phyloP scores from a whole-genome alignment of 2,888 invertebrate species.

The Diaprepes abbreviatus region DNA sequence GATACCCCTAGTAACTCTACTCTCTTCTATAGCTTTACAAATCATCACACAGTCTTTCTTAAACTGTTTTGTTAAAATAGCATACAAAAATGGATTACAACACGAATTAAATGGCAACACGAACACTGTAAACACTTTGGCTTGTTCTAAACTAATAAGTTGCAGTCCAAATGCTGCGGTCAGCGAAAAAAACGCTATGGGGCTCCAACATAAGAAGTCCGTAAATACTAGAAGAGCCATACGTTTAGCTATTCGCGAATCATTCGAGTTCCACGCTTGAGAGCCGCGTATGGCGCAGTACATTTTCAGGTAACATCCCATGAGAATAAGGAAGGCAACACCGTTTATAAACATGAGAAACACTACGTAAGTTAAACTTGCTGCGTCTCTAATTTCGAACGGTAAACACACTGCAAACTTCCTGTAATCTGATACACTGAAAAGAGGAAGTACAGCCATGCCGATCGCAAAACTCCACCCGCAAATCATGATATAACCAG shows the following conservation, averaged over 20 bases:
- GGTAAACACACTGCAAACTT: conserved; percentile 98
- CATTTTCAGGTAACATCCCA: conserved; percentile 97
- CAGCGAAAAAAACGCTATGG: conserved; percentile 95
- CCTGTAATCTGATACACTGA: conserved; percentile 94
- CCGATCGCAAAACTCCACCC: conserved; percentile 93
- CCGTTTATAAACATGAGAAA: conserved; percentile 94
- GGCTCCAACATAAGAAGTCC: conserved; percentile 98
- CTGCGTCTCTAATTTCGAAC: conserved; percentile 85
- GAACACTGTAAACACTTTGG: conserved; percentile 95
- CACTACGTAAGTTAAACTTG: conserved; percentile 89
- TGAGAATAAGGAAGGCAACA: conserved; percentile 92
- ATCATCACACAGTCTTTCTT: conserved; percentile 97
- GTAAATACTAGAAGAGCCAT: conserved; percentile 98
- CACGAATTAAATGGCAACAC: conserved; percentile 96
- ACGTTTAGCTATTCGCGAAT: conserved; percentile 94
- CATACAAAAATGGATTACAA: conserved; percentile 98
- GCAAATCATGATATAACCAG: conserved; percentile 90
- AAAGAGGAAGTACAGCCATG: conserved; percentile 89
- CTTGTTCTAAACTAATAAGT: conserved; percentile 92
- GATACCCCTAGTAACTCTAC: conserved; percentile 88
- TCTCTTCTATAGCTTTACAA: conserved; percentile 96
- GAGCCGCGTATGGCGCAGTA: conserved; percentile 98
- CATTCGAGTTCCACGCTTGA: conserved; percentile 97
- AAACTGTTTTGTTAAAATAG: conserved; percentile 97
- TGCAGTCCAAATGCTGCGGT: conserved; percentile 94